phyloP scores from a whole-genome alignment of 1,140 invertebrate species.

The Mya arenaria region DNA sequence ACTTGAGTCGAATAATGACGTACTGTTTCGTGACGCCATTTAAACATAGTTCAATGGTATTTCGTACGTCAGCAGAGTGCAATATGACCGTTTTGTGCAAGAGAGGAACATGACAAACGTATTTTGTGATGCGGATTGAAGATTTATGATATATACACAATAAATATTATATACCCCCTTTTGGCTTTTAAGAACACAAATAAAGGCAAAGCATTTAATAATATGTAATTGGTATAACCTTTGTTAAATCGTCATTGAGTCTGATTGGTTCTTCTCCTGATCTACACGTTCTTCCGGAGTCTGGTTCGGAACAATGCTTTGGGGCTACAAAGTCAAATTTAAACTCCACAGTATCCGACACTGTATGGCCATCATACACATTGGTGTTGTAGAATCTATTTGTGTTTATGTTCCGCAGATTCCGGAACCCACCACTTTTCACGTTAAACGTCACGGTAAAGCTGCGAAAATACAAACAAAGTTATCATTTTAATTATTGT shows the following conservation, averaged over 20 bases:
- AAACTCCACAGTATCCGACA: not conserved
- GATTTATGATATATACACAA: not conserved
- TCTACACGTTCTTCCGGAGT: not conserved
- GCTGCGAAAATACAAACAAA: not conserved
- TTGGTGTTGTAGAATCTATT: not conserved
- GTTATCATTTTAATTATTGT: no score
- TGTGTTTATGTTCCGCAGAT: not conserved
- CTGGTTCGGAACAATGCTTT: conserved; percentile 21
- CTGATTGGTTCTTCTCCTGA: not conserved
- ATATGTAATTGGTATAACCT: not conserved
- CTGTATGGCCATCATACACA: not conserved
- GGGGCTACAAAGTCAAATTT: conserved; percentile 46
- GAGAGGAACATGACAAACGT: not conserved
- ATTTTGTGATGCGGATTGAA: no score
- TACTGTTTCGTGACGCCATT: no score
- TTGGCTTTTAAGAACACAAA: no score
- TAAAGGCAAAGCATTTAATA: not conserved
- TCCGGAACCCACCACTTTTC: not conserved
- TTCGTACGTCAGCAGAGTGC: no score
- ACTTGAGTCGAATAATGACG: no score
- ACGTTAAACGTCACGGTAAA: not conserved
- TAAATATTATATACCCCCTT: not conserved
- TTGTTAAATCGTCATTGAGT: conserved; percentile 17
- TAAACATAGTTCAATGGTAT: no score
- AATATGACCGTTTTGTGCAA: not conserved